Evolutionary conservation across 2,113 vertebrate genomes (phyloP).

Genomic region (Phylloscopus trochilus): DNA sequence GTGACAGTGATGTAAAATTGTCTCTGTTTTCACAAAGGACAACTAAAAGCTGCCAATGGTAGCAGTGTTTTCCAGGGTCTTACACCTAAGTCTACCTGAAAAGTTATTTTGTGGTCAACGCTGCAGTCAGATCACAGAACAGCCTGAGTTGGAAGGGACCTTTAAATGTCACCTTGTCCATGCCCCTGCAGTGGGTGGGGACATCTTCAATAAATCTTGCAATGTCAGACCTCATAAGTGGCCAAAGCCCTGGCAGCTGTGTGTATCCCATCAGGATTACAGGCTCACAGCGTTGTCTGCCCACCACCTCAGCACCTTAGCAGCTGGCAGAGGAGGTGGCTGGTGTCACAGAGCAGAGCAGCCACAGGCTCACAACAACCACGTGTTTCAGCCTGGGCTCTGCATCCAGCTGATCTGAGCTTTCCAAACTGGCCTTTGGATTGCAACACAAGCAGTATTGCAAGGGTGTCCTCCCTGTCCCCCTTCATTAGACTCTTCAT

Average conservation of each 20-base stretch:
- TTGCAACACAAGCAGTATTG: background rate
- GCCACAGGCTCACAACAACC: background rate
- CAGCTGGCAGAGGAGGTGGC: background rate
- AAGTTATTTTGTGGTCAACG: background rate
- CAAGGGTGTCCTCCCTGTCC: background rate
- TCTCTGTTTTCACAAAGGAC: background rate
- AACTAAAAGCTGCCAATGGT: background rate
- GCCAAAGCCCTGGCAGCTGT: background rate
- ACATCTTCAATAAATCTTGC: background rate
- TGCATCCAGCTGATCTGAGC: background rate
- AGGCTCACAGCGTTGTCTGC: background rate
- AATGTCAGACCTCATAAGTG: background rate
- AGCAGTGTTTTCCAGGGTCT: background rate
- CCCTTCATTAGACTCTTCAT: background rate
- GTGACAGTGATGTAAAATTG: background rate
- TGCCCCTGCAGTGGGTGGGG: background rate
- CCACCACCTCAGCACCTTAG: background rate
- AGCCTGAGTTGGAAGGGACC: background rate
- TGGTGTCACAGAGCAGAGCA: background rate
- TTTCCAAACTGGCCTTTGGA: background rate
- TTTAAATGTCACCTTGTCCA: background rate
- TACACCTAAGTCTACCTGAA: background rate
- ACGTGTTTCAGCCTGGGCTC: fast-evolving
- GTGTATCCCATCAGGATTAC: background rate
- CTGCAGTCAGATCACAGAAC: background rate